Percentiles rank a stretch among this genome's conserved stretches.
phyloP scores from a whole-genome alignment of 1,140 invertebrate species.

The Chlorops oryzae region DNA sequence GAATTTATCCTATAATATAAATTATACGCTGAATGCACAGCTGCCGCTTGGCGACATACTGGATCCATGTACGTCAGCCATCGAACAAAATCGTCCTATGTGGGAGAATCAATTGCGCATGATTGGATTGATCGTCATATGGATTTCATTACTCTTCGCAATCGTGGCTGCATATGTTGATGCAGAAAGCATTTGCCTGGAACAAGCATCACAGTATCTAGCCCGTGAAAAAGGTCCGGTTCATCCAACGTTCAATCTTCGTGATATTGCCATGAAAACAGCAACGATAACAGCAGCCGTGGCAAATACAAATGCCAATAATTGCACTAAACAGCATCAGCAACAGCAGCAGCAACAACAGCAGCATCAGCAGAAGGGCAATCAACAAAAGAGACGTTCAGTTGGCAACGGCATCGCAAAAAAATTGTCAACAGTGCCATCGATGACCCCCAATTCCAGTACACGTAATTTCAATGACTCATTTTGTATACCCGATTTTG shows the following conservation, averaged over 20 bases:
- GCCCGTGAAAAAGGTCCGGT: slow-evolving; percentile 50
- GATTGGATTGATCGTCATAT: slow-evolving; percentile 57
- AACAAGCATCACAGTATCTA: slow-evolving; percentile 50
- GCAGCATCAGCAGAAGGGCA: slow-evolving; percentile 8
- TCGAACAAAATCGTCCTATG: slow-evolving; percentile 65
- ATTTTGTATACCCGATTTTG: too few relatives aligned
- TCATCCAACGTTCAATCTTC: slow-evolving; percentile 57
- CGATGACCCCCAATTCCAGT: too few relatives aligned
- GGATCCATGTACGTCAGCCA: slow-evolving; percentile 64
- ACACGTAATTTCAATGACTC: too few relatives aligned
- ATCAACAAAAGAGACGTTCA: slow-evolving; percentile 5
- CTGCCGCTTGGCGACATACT: slow-evolving; percentile 73
- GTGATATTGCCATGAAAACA: slow-evolving; percentile 45
- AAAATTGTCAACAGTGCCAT: too few relatives aligned
- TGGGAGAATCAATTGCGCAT: slow-evolving; percentile 77
- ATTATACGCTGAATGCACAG: slow-evolving; percentile 73
- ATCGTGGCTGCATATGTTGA: slow-evolving; percentile 67
- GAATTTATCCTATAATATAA: slow-evolving; percentile 55
- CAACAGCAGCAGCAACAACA: slow-evolving; percentile 4
- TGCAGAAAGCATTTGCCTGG: slow-evolving; percentile 61
- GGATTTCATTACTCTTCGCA: slow-evolving; percentile 61
- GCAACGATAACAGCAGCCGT: slow-evolving; percentile 15
- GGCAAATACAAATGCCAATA: background rate
- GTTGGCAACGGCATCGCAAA: background rate
- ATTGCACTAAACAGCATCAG: background rate